These are phyloP conservation scores for Ectobius pallidus DNA, from an alignment of 2,888 invertebrate genomes.

Conservation along the genomic window DNA sequence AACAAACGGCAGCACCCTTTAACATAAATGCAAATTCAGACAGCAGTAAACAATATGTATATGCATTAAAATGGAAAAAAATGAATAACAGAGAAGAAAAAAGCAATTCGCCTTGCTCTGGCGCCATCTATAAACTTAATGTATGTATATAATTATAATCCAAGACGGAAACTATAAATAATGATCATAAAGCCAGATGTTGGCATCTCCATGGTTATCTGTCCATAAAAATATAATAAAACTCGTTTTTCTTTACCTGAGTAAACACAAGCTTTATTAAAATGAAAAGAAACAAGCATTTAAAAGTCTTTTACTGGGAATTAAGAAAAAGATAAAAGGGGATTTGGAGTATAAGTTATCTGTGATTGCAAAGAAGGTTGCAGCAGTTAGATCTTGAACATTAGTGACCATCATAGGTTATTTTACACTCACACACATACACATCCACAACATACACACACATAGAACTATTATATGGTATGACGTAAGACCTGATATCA, in stretches of 20 bases:
- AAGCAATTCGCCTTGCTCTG: background rate
- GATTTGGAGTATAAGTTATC: too few species aligned
- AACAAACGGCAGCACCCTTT: background rate
- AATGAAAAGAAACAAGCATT: background rate
- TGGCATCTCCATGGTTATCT: background rate
- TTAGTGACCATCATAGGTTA: too few species aligned
- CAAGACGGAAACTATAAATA: slow-evolving; percentile 25
- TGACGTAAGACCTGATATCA: too few species aligned
- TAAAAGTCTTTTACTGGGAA: too few species aligned
- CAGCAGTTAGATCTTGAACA: too few species aligned
- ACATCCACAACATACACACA: too few species aligned
- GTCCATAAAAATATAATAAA: slow-evolving; percentile 11
- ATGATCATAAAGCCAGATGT: slow-evolving; percentile 16
- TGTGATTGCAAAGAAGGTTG: too few species aligned
- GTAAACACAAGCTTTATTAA: background rate
- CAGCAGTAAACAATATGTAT: background rate
- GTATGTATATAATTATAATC: slow-evolving; percentile 17
- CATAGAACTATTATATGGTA: too few species aligned
- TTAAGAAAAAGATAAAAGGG: too few species aligned
- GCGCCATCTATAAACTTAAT: slow-evolving; percentile 8
- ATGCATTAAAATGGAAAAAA: background rate
- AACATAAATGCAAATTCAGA: background rate
- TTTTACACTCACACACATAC: too few species aligned
- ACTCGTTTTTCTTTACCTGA: background rate
- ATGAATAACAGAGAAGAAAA: too few species aligned